Percentiles rank a stretch among this genome's conserved stretches.
Evolutionary conservation across 2,113 vertebrate genomes (phyloP).

Genomic region (Sinocyclocheilus grahami): DNA sequence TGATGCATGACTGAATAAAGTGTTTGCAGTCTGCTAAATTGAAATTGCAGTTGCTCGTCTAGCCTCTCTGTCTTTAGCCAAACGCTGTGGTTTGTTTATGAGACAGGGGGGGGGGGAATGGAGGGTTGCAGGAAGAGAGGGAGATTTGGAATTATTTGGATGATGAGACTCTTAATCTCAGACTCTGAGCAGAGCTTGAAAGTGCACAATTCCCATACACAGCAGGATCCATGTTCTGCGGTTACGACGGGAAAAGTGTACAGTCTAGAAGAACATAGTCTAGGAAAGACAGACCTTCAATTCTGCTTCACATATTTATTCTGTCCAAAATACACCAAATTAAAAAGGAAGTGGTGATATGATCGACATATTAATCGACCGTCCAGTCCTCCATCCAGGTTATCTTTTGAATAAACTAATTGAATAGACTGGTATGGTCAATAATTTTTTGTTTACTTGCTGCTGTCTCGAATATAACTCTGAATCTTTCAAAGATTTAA

Average conservation of each 20-base stretch:
- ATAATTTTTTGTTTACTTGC: background rate
- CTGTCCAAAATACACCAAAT: background rate
- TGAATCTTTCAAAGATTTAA: background rate
- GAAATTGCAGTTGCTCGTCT: slow-evolving; percentile 37
- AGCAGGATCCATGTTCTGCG: slow-evolving; percentile 19
- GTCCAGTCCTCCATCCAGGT: too few species aligned
- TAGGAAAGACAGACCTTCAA: background rate
- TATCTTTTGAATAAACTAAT: too few species aligned
- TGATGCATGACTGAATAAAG: slow-evolving; percentile 24
- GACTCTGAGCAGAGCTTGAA: slow-evolving; percentile 30
- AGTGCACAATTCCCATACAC: background rate
- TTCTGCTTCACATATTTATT: background rate
- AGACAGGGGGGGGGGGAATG: slow-evolving; percentile 19
- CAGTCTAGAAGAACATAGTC: background rate
- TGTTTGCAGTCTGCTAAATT: slow-evolving; percentile 34
- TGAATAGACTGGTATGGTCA: background rate
- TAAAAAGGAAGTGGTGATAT: background rate
- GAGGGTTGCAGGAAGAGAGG: slow-evolving; percentile 19
- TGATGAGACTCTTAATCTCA: slow-evolving; percentile 5
- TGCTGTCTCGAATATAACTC: background rate
- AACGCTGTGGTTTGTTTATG: slow-evolving; percentile 31
- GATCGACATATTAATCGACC: background rate
- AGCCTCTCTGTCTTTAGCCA: background rate
- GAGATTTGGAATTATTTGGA: background rate
- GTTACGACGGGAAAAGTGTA: slow-evolving; percentile 1